These are phyloP conservation scores for Homalodisca vitripennis DNA, from an alignment of 1,140 invertebrate genomes.

Conservation along the genomic window DNA sequence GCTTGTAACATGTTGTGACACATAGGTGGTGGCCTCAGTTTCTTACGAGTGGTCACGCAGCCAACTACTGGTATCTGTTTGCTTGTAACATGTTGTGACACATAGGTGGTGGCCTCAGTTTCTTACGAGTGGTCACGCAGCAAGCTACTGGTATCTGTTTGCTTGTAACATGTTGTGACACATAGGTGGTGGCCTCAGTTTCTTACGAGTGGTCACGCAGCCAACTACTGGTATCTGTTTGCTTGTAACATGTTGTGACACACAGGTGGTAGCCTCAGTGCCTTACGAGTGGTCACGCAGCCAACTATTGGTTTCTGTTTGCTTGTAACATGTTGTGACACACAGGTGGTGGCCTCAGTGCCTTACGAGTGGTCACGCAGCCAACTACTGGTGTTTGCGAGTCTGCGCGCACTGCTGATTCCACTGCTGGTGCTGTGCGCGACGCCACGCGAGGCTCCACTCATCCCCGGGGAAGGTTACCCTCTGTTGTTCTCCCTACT, in stretches of 20 bases:
- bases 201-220: constrained; percentile 76
- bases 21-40: no score
- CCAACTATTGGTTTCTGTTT: constrained; percentile 69
- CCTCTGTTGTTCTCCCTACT: constrained; percentile 64
- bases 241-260: no score
- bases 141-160: no score
- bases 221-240: constrained; percentile 69
- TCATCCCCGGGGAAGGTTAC: constrained; percentile 67
- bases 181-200: constrained; percentile 71
- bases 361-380: constrained; percentile 76
- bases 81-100: no score
- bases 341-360: constrained; percentile 73
- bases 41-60: no score
- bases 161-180: no score
- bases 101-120: no score
- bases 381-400: constrained; percentile 69
- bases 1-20: no score
- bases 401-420: constrained; percentile 67
- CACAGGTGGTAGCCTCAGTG: constrained; percentile 76
- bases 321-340: constrained; percentile 48
- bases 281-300: constrained; percentile 76
- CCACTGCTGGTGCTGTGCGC: constrained; percentile 79
- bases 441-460: constrained; percentile 66
- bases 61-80: no score
- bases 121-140: no score